These are phyloP conservation scores for Ganaspis brasiliensis DNA, from an alignment of 2,888 invertebrate genomes.

Conservation along the genomic window DNA sequence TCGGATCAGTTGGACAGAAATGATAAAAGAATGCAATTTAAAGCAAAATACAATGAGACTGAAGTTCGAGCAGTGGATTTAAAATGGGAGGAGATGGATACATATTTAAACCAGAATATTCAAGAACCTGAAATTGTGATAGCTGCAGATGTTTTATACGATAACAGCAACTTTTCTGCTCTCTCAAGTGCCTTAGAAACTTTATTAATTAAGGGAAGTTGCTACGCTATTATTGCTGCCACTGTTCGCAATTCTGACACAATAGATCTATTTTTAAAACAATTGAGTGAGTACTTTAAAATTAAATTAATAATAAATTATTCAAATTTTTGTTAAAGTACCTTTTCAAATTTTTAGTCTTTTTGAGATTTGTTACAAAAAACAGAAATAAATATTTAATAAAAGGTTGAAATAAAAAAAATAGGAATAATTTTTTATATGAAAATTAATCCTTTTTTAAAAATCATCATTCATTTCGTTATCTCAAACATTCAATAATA, in stretches of 20 bases:
- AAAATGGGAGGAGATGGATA: conserved; percentile 82
- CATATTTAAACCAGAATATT: conserved; percentile 64
- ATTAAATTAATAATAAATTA: not conserved
- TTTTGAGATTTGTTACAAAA: too few relatives aligned
- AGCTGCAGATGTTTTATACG: conserved; percentile 85
- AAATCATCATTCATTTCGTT: too few relatives aligned
- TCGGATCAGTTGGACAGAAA: conserved; percentile 44
- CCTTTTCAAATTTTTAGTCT: too few relatives aligned
- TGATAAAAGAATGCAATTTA: conserved; percentile 56
- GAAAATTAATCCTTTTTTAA: too few relatives aligned
- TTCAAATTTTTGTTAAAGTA: too few relatives aligned
- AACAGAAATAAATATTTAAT: too few relatives aligned
- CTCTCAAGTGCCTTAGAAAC: conserved; percentile 80
- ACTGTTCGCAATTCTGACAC: conserved; percentile 87
- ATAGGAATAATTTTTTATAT: too few relatives aligned
- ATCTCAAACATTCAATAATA: too few relatives aligned
- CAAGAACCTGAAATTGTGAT: conserved; percentile 81
- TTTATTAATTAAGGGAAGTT: conserved; percentile 77
- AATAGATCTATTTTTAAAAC: conserved; percentile 82
- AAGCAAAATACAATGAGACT: conserved; percentile 55
- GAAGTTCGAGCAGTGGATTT: conserved; percentile 77
- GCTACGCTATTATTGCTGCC: conserved; percentile 82
- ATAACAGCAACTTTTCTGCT: conserved; percentile 81
- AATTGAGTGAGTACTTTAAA: conserved; percentile 82
- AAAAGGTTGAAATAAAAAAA: too few relatives aligned